Percentiles rank a stretch among this genome's conserved stretches.
These are phyloP conservation scores for Himantopus leucocephalus DNA, from an alignment of 2,113 vertebrate genomes.

Conservation along the genomic window DNA sequence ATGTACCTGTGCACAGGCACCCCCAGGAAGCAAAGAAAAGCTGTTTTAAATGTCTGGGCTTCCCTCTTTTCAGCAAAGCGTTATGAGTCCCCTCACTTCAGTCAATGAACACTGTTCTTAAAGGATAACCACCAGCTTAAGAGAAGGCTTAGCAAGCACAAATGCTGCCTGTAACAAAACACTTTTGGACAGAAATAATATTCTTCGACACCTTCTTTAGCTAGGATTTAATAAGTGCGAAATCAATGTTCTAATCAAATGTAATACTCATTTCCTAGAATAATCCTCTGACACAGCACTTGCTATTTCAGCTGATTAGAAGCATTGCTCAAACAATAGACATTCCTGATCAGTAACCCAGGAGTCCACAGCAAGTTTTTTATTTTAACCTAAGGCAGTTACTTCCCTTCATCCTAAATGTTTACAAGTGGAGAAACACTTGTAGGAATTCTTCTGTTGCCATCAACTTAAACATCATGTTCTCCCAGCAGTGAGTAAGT, in stretches of 20 bases:
- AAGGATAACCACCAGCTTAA: constrained; percentile 36
- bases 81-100: neutral
- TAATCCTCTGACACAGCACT: constrained; percentile 56
- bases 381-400: neutral
- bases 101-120: neutral
- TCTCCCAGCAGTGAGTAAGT: neutral
- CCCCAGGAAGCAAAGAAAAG: neutral
- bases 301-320: constrained; percentile 50
- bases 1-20: neutral
- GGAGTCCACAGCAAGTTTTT: neutral
- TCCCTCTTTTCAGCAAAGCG: neutral
- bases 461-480: neutral
- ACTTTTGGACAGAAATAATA: constrained; percentile 17
- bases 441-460: constrained; percentile 40
- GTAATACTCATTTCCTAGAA: constrained; percentile 34
- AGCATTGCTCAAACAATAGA: constrained; percentile 20
- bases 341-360: constrained; percentile 19
- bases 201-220: constrained; percentile 30
- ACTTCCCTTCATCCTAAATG: neutral
- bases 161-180: constrained; percentile 23
- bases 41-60: neutral
- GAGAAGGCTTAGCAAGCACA: constrained; percentile 36
- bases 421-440: constrained; percentile 27
- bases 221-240: constrained; percentile 52
- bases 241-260: constrained; percentile 62